Evolutionary conservation across 2,888 invertebrate genomes (phyloP).

Genomic region (Blastobasis lacticolella): DNA sequence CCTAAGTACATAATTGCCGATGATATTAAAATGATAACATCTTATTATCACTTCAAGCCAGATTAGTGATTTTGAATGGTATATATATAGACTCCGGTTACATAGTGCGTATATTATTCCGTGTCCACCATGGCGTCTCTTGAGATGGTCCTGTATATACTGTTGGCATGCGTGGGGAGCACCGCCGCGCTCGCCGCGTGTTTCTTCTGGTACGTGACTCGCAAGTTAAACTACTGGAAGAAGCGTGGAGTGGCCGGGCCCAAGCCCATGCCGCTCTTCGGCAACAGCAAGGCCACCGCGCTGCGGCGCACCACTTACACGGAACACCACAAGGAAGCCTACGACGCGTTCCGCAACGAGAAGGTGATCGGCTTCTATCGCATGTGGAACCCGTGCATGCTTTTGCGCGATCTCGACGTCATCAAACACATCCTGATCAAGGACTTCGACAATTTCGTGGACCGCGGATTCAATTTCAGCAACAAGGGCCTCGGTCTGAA

Average conservation of each 20-base stretch:
- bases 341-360: constrained; percentile 32
- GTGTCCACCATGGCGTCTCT: not conserved
- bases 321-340: constrained; percentile 25
- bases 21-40: too few relatives aligned
- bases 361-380: constrained; percentile 42
- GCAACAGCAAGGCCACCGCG: constrained; percentile 28
- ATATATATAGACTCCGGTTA: too few relatives aligned
- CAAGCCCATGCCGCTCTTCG: constrained; percentile 31
- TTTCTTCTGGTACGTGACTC: constrained; percentile 32
- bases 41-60: too few relatives aligned
- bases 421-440: constrained; percentile 41
- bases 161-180: not conserved
- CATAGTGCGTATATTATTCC: too few relatives aligned
- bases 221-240: constrained; percentile 40
- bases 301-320: constrained; percentile 22
- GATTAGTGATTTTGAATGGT: too few relatives aligned
- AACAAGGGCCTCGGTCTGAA: constrained; percentile 35
- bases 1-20: too few relatives aligned
- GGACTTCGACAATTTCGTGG: constrained; percentile 38
- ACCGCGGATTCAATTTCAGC: constrained; percentile 36
- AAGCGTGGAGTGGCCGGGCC: constrained; percentile 28
- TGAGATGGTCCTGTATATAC: not conserved
- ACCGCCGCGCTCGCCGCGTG: not conserved
- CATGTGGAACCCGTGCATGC: constrained; percentile 32
- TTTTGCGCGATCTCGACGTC: constrained; percentile 41